These are phyloP conservation scores for Eupithecia inturbata DNA, from an alignment of 2,888 invertebrate genomes.

Conservation along the genomic window DNA sequence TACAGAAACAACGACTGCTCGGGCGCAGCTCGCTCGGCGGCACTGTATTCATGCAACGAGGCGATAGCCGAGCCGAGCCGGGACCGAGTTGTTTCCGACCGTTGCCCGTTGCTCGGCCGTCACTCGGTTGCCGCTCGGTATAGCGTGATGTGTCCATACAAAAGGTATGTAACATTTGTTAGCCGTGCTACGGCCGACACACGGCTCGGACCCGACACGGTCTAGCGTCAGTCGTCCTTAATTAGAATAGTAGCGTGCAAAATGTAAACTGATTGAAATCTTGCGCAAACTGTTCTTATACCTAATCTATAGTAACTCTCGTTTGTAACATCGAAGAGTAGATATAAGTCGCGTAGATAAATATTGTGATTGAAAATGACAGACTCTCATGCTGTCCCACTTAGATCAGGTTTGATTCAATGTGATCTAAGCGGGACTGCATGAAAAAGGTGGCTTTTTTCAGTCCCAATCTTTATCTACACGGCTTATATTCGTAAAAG, in stretches of 20 bases:
- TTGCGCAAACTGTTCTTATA: slow-evolving; percentile 11
- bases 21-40: too few relatives aligned
- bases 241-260: not conserved
- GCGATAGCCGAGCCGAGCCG: too few relatives aligned
- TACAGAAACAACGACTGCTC: too few relatives aligned
- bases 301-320: not conserved
- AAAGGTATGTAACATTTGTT: too few relatives aligned
- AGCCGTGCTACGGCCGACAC: too few relatives aligned
- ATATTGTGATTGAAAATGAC: not conserved
- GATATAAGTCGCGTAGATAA: not conserved
- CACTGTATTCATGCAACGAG: too few relatives aligned
- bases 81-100: too few relatives aligned
- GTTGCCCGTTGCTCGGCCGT: too few relatives aligned
- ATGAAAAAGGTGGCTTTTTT: not conserved
- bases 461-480: not conserved
- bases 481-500: not conserved
- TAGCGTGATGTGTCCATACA: too few relatives aligned
- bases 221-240: too few relatives aligned
- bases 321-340: not conserved
- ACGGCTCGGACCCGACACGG: too few relatives aligned
- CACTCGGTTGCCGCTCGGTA: too few relatives aligned
- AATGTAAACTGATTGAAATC: not conserved
- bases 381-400: not conserved
- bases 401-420: not conserved
- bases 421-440: not conserved